Base-by-base conservation (phyloP, 2,113 vertebrate genomes). In the Sapayoa aenigma region DNA sequence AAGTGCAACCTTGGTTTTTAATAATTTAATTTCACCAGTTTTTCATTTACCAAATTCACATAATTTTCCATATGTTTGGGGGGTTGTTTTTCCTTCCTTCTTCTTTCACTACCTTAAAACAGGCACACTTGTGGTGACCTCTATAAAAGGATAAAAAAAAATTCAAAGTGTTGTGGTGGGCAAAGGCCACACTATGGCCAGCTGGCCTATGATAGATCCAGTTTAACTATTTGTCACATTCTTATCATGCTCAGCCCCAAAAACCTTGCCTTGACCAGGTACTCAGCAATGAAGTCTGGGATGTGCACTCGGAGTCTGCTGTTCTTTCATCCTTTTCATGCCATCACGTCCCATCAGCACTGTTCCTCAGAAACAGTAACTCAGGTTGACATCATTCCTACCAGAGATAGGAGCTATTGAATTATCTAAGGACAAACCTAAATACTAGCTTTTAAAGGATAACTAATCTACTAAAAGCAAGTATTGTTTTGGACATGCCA, bases 371-470 rank as follows among this genome's bases (percentile, higher is more conserved):
- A 88, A 96, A 89, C 81, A 72, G 79, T 96, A 98, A 98, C 96
- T 97, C 94, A 44, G 77, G 60, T 83, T 97, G 98, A 97, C 98
- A 96, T 93, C 82, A 11, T 68, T 75, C 81, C 90, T 94, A 67
- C 83, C 74, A 73, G 90, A 91, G 86, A 97, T 2, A 1, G 72
- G 68, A 96, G 91, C 96, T 94, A 95, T 93, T 96, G 94, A 97
- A 97, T 97, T 97, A 97, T 95, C 97, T 80, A 90, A 97, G 97
- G 96, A 96, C 81, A 90, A 91, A 90, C 92, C 95, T 98, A 98
- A 98, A 97, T 95, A 96, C 96, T 84, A 89, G 88, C 93, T 96
- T 97, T 97, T 97, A 96, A 93, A 90, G 94, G 93, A 96, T 94
- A 97, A 97, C 86, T 89, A 96, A 96, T 96, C 97, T 95, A 95